Evolutionary conservation across 2,797 vertebrate species (phyloP).

Genomic region (Luscinia megarhynchos): DNA sequence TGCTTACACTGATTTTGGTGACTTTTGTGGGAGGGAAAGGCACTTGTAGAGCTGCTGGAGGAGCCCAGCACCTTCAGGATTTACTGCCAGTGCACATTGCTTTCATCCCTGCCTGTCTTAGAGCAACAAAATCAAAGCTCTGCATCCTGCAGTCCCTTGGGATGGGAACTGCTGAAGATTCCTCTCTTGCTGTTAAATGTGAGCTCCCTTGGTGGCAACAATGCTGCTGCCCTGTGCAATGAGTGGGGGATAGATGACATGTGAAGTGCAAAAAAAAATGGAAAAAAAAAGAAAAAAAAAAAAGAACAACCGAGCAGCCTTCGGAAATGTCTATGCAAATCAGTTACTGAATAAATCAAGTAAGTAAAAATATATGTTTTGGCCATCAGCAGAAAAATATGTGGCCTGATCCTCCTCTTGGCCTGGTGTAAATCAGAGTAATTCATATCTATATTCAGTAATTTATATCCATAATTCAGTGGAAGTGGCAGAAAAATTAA

Average conservation of each 20-base stretch:
- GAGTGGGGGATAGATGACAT: not conserved
- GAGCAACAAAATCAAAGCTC: conserved; percentile 52
- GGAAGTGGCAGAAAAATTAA: not conserved
- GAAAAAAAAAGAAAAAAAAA: no score
- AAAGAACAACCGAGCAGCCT: not conserved
- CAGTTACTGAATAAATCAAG: not conserved
- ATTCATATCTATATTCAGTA: not conserved
- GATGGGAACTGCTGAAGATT: conserved; percentile 12
- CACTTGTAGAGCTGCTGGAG: not conserved
- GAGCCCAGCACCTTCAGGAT: not conserved
- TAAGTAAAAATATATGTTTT: not conserved
- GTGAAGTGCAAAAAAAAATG: not conserved
- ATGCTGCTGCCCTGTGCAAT: not conserved
- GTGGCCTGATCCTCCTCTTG: not conserved
- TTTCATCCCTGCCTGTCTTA: conserved; percentile 53
- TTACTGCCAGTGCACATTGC: not conserved
- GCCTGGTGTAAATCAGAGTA: not conserved
- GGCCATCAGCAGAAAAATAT: not conserved
- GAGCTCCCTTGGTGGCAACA: conserved; percentile 14
- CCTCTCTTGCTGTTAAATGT: conserved; percentile 13
- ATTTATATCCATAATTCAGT: not conserved
- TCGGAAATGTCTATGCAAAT: conserved; percentile 55
- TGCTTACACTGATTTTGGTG: not conserved
- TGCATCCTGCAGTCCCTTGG: not conserved
- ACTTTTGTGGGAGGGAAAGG: not conserved